phyloP scores from a whole-genome alignment of 2,888 invertebrate species.

The Drosophila siamana region DNA sequence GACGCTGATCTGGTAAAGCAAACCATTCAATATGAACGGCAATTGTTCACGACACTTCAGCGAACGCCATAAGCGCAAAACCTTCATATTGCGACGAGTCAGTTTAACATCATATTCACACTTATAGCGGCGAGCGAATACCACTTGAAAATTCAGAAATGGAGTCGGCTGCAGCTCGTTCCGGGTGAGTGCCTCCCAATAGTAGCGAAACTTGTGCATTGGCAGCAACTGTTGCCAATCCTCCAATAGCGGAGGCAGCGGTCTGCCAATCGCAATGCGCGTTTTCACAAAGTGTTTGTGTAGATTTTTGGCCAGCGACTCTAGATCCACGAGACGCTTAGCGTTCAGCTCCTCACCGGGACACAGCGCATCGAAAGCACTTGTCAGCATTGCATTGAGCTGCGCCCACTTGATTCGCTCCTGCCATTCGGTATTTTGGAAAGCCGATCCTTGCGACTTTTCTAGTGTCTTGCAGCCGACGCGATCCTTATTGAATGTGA shows the following conservation, averaged over 20 bases:
- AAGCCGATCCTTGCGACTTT: not conserved
- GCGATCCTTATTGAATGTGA: too few species aligned
- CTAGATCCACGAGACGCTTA: conserved; percentile 6
- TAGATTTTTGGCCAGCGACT: conserved; percentile 32
- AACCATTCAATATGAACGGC: conserved; percentile 67
- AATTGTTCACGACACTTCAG: conserved; percentile 50
- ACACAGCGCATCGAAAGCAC: not conserved
- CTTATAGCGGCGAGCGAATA: conserved; percentile 17
- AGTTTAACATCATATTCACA: not conserved
- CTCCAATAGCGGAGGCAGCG: fast-evolving
- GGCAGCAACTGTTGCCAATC: conserved; percentile 55
- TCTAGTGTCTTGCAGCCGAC: not conserved
- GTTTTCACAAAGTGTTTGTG: conserved; percentile 20
- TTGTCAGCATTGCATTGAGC: too few species aligned
- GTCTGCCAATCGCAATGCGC: not conserved
- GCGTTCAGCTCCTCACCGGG: not conserved
- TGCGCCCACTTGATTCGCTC: not conserved
- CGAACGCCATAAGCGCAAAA: conserved; percentile 41
- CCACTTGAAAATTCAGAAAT: conserved; percentile 63
- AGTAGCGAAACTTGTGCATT: conserved; percentile 59
- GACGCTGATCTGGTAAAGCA: conserved; percentile 62
- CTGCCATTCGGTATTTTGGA: not conserved
- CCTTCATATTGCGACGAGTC: not conserved
- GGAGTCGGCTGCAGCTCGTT: conserved; percentile 55
- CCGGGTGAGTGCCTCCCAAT: conserved; percentile 65